A percentile compares a stretch with the other conserved stretches of the same genome.
phyloP scores from a whole-genome alignment of 2,888 invertebrate species.

The Drosophila imparisetae region DNA sequence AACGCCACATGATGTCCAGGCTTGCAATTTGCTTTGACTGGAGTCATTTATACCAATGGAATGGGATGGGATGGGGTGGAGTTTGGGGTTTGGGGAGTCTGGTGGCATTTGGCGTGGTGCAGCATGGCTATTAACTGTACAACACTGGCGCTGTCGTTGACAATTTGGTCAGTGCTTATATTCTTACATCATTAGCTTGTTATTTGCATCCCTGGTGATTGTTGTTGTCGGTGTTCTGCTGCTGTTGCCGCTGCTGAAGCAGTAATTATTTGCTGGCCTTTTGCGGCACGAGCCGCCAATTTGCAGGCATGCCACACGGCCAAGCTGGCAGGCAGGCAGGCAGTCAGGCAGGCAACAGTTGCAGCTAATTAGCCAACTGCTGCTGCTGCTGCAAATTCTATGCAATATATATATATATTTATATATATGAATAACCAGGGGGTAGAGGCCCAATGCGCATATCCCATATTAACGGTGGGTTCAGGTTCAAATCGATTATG shows the following conservation, averaged over 20 bases:
- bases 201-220: conserved; percentile 65
- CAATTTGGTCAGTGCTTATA: conserved; percentile 77
- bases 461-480: conserved; percentile 58
- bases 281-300: conserved; percentile 72
- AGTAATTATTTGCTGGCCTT: conserved; percentile 54
- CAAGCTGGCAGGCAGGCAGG: conserved; percentile 14
- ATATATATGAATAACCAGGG: conserved; percentile 1
- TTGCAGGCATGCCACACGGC: conserved; percentile 44
- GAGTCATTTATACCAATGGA: not conserved
- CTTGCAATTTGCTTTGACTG: conserved; percentile 29
- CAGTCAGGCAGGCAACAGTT: conserved; percentile 64
- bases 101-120: conserved; percentile 1
- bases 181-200: conserved; percentile 77
- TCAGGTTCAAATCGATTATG: conserved; percentile 82
- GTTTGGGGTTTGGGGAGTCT: not conserved
- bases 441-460: conserved; percentile 23
- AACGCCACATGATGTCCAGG: conserved; percentile 74
- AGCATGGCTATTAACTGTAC: conserved; percentile 42
- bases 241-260: conserved; percentile 25
- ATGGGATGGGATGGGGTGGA: not conserved
- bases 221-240: conserved; percentile 20
- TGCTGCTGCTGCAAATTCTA: conserved; percentile 64
- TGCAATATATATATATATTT: conserved; percentile 29
- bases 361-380: conserved; percentile 78
- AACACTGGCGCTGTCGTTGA: conserved; percentile 61